Evolutionary conservation across 2,888 invertebrate species (phyloP).

Genomic region (Andrena chrysosceles): DNA sequence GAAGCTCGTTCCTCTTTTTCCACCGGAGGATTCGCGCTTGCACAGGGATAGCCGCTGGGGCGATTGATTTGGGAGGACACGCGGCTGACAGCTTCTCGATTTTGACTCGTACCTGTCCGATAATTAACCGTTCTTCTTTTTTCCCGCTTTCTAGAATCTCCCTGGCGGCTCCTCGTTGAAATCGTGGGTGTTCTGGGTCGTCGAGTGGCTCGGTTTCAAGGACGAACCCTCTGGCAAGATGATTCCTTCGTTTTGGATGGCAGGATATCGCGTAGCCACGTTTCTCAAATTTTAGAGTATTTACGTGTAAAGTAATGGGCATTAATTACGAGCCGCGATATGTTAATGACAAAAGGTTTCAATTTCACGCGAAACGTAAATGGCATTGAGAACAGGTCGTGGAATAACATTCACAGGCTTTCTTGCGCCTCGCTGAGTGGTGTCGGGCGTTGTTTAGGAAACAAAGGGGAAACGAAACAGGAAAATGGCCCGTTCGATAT

Average conservation of each 20-base stretch:
- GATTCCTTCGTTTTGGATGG: background rate
- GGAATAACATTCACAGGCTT: background rate
- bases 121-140: constrained; percentile 61
- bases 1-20: background rate
- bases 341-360: background rate
- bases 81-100: constrained; percentile 56
- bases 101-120: constrained; percentile 52
- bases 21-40: background rate
- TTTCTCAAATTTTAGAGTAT: too few species aligned
- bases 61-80: constrained; percentile 67
- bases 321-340: background rate
- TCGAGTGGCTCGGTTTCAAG: background rate
- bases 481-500: background rate
- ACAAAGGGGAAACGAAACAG: background rate
- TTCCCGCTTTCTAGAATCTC: background rate
- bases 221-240: background rate
- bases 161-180: background rate
- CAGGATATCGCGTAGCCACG: background rate
- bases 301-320: too few species aligned
- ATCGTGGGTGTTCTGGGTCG: constrained; percentile 37
- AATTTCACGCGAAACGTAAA: background rate
- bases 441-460: background rate
- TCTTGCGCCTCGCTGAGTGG: background rate
- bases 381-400: background rate
- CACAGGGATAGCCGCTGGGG: constrained; percentile 52